Conservation (phyloP, 2,797 vertebrate species). For the Sebastes paucispinis region DNA sequence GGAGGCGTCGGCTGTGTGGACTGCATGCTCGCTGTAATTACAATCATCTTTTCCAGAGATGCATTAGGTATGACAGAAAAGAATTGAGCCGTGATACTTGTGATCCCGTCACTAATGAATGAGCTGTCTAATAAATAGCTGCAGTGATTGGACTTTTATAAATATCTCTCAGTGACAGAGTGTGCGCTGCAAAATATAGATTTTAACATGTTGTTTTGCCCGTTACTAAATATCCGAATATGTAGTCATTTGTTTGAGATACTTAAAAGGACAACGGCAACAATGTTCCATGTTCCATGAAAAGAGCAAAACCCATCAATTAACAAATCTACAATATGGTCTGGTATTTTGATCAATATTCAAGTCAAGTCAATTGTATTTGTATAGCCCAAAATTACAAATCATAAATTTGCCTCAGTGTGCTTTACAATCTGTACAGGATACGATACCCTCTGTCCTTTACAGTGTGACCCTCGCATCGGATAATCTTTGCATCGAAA, state of each 20-base stretch:
- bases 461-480: too few relatives aligned
- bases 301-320: not conserved
- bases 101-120: constrained; percentile 56
- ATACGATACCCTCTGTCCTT: too few relatives aligned
- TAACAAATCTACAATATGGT: not conserved
- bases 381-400: too few relatives aligned
- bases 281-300: not conserved
- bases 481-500: too few relatives aligned
- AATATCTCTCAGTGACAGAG: constrained; percentile 1
- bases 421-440: too few relatives aligned
- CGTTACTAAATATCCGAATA: not conserved
- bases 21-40: constrained; percentile 66
- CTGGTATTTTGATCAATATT: not conserved
- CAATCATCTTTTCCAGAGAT: constrained; percentile 59
- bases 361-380: too few relatives aligned
- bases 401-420: too few relatives aligned
- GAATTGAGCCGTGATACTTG: constrained; percentile 54
- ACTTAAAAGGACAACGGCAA: not conserved
- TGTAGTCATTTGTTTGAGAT: not conserved
- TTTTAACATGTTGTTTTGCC: not conserved
- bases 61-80: constrained; percentile 55
- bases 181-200: not conserved
- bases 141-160: not conserved
- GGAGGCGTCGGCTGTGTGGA: constrained; percentile 60
- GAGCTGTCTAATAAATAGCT: constrained; percentile 34